phyloP scores from a whole-genome alignment of 2,797 vertebrate species.

The Falco biarmicus region DNA sequence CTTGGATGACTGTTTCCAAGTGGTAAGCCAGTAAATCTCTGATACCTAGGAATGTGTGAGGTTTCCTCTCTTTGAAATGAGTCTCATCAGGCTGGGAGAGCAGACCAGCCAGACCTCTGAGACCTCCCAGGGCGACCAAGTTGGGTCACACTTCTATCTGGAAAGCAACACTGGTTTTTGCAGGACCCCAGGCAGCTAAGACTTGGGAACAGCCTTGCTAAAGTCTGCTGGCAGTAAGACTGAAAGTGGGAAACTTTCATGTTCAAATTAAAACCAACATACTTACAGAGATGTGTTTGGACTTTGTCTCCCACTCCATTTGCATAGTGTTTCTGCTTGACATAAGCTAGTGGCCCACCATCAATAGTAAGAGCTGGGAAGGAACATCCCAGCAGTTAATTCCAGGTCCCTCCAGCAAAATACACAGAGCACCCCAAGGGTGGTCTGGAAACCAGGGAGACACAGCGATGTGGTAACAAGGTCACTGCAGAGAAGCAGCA shows the following conservation, averaged over 20 bases:
- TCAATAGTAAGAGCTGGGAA: not conserved
- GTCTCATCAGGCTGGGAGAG: not conserved
- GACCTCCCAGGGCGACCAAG: not conserved
- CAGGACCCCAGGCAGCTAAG: not conserved
- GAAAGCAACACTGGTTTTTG: not conserved
- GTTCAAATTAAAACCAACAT: not conserved
- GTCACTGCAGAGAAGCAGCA: not conserved
- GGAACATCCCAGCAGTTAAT: not conserved
- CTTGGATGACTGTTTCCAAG: not conserved
- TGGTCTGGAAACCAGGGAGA: not conserved
- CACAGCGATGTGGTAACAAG: not conserved
- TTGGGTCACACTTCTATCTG: not conserved
- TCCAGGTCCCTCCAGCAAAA: not conserved
- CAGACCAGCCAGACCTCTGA: not conserved
- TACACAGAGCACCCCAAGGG: not conserved
- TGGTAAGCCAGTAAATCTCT: not conserved
- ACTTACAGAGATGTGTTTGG: not conserved
- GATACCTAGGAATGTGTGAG: not conserved
- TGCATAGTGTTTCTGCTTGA: not conserved
- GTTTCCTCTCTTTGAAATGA: not conserved
- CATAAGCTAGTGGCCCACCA: not conserved
- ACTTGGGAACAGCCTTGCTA: not conserved
- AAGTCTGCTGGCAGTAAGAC: not conserved
- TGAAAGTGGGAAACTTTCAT: not conserved
- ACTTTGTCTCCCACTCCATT: not conserved